phyloP scores from a whole-genome alignment of 2,888 invertebrate genomes.

The Epinotia nisella region DNA sequence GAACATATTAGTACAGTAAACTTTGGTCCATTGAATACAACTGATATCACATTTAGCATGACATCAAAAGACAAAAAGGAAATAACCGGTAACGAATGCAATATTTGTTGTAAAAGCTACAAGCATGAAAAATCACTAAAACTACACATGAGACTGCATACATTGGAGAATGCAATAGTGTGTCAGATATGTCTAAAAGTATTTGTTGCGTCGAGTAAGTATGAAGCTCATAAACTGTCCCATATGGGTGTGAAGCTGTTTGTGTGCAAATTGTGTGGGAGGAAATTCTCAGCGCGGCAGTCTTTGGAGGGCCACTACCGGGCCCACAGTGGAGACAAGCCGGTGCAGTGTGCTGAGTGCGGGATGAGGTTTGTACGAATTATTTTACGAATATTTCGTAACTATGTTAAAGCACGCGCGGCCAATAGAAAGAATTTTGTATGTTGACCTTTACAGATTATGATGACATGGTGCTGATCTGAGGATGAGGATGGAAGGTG shows the following conservation, averaged over 20 bases:
- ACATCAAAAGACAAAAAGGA: constrained; percentile 6
- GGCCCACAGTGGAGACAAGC: constrained; percentile 52
- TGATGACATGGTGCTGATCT: no score
- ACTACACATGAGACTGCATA: constrained; percentile 43
- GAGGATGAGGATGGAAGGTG: no score
- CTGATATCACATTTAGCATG: not conserved
- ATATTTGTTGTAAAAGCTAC: constrained; percentile 26
- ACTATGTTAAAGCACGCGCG: no score
- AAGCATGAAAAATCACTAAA: constrained; percentile 43
- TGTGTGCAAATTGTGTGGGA: constrained; percentile 60
- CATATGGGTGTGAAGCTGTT: constrained; percentile 66
- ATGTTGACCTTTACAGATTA: no score
- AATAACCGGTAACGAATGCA: not conserved
- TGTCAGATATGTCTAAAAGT: constrained; percentile 46
- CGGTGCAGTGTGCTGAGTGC: constrained; percentile 47
- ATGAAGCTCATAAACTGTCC: constrained; percentile 61
- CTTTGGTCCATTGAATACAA: constrained; percentile 4
- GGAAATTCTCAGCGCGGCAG: constrained; percentile 61
- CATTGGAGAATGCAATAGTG: constrained; percentile 19
- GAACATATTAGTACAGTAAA: not conserved
- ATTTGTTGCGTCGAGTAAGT: constrained; percentile 51
- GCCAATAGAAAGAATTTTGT: no score
- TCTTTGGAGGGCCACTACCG: constrained; percentile 63
- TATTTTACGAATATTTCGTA: no score
- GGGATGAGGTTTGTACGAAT: constrained; percentile 48